A percentile compares a stretch with the other conserved stretches of the same genome.
These are phyloP conservation scores for Lasioglossum baleicum DNA, from an alignment of 1,140 invertebrate species.

Conservation along the genomic window DNA sequence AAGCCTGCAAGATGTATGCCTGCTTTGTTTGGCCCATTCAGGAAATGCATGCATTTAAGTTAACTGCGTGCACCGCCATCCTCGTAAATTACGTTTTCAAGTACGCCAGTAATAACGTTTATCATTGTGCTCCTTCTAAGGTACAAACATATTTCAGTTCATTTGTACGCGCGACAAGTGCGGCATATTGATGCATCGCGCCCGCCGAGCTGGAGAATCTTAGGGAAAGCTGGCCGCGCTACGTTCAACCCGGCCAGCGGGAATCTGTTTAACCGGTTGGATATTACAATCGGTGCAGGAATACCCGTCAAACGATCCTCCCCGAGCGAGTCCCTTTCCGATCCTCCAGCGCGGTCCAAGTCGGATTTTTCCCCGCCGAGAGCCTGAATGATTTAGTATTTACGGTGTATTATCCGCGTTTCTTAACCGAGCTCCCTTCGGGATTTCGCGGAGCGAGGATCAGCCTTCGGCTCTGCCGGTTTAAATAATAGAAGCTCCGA, in stretches of 20 bases:
- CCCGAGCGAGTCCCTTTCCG: neutral
- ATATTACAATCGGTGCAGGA: neutral
- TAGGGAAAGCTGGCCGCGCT: neutral
- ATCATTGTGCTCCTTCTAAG: conserved; percentile 35
- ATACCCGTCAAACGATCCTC: neutral
- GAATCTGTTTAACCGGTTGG: too few relatives aligned
- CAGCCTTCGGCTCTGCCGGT: neutral
- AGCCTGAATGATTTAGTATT: neutral
- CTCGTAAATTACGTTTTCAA: conserved; percentile 58
- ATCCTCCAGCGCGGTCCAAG: neutral
- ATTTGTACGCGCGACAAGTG: conserved; percentile 17
- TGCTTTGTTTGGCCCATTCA: conserved; percentile 43
- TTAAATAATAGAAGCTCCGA: conserved; percentile 18
- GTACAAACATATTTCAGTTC: conserved; percentile 24
- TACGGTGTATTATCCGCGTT: conserved; percentile 10
- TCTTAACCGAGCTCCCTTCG: neutral
- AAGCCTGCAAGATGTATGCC: conserved; percentile 35
- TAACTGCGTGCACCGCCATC: conserved; percentile 47
- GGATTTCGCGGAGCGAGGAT: neutral
- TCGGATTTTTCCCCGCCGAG: too few relatives aligned
- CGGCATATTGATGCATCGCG: conserved; percentile 13
- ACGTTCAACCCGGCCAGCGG: too few relatives aligned
- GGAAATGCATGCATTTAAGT: conserved; percentile 57
- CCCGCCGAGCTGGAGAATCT: neutral
- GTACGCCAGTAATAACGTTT: conserved; percentile 46